Percentiles rank a stretch among this genome's conserved stretches.
phyloP scores from a whole-genome alignment of 2,888 invertebrate genomes.

The Bibio marci region DNA sequence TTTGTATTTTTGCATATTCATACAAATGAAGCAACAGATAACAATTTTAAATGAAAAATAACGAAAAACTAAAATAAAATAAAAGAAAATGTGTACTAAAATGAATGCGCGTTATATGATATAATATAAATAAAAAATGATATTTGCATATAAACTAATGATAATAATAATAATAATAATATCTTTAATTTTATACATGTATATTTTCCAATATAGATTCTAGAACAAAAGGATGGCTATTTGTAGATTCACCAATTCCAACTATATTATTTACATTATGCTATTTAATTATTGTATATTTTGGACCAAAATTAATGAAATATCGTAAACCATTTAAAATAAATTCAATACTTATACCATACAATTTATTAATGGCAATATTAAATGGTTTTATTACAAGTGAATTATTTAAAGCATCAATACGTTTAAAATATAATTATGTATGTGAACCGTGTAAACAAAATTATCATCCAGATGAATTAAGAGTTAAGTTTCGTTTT shows the following conservation, averaged over 20 bases:
- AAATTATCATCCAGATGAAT: constrained; percentile 57
- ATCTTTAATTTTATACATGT: too few relatives aligned
- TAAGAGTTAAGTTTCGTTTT: constrained; percentile 36
- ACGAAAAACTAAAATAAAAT: too few relatives aligned
- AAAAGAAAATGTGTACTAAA: too few relatives aligned
- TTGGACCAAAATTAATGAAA: constrained; percentile 68
- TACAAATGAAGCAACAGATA: too few relatives aligned
- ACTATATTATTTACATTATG: constrained; percentile 49
- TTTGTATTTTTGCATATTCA: too few relatives aligned
- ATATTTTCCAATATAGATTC: constrained; percentile 35
- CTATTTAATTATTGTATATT: constrained; percentile 61
- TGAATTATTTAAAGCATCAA: constrained; percentile 56
- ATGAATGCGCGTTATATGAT: too few relatives aligned
- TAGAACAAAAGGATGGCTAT: constrained; percentile 67
- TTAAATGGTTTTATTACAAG: constrained; percentile 71
- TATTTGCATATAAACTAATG: too few relatives aligned
- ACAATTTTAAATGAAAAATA: too few relatives aligned
- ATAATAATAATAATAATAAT: too few relatives aligned
- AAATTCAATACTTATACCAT: constrained; percentile 58
- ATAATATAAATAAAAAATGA: too few relatives aligned
- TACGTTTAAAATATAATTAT: constrained; percentile 61
- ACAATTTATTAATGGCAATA: constrained; percentile 68
- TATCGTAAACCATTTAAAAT: constrained; percentile 57
- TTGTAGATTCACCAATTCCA: constrained; percentile 66
- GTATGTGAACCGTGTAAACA: constrained; percentile 73